A percentile compares a stretch with the other conserved stretches of the same genome.
Conservation (phyloP, 1,140 invertebrate genomes). For the Zaprionus capensis region DNA sequence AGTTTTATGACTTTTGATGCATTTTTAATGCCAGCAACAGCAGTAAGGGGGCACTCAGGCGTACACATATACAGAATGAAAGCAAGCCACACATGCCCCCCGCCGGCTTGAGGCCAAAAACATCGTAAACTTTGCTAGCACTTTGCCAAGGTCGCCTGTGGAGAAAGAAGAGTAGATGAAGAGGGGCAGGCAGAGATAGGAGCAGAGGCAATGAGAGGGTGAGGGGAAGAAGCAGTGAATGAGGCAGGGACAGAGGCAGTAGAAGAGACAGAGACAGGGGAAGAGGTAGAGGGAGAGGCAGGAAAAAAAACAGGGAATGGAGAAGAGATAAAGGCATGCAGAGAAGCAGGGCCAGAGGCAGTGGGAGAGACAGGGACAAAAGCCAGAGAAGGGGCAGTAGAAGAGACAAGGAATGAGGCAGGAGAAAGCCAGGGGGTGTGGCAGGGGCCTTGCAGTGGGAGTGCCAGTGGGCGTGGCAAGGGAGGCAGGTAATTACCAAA, state of each 20-base stretch:
- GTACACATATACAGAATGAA: conserved; percentile 8
- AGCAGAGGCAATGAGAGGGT: background rate
- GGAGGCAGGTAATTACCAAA: conserved; percentile 41
- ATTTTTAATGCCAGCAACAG: conserved; percentile 52
- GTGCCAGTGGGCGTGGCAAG: background rate
- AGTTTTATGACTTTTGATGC: conserved; percentile 51
- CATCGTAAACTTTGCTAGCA: conserved; percentile 36
- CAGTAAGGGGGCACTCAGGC: conserved; percentile 26
- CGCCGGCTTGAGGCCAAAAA: conserved; percentile 20
- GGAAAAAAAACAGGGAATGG: no score
- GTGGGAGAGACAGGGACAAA: no score
- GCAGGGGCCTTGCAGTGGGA: background rate
- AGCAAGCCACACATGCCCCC: background rate
- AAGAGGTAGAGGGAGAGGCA: background rate
- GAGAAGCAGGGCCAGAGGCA: no score
- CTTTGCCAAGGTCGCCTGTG: conserved; percentile 31
- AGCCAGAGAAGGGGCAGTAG: no score
- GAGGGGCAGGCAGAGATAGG: background rate
- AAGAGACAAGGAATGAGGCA: no score
- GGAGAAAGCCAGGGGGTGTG: no score
- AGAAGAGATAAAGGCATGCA: no score
- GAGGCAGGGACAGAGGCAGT: background rate
- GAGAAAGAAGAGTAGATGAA: background rate
- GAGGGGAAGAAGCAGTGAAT: background rate
- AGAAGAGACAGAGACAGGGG: background rate